Percentiles rank a stretch among this genome's conserved stretches.
Conservation (phyloP, 2,797 vertebrate species). For the Trachurus trachurus region DNA sequence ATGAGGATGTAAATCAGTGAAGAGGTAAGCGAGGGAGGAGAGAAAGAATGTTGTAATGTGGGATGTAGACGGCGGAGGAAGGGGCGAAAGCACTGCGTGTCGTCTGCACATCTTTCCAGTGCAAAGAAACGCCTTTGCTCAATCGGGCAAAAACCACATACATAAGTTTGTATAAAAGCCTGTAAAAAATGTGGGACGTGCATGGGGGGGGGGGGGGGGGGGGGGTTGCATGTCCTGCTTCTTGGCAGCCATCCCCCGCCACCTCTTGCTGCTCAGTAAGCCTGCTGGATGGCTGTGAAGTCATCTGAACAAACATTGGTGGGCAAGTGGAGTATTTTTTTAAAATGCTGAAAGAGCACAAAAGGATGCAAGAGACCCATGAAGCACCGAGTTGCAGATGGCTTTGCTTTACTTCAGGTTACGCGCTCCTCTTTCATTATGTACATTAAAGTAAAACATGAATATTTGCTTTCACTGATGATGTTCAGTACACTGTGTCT, state of each 20-base stretch:
- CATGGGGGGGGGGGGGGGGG: neutral
- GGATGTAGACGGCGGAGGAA: slow-evolving; percentile 47
- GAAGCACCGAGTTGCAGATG: slow-evolving; percentile 30
- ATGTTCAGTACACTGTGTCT: slow-evolving; percentile 34
- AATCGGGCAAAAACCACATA: slow-evolving; percentile 33
- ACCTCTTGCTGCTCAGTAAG: slow-evolving; percentile 32
- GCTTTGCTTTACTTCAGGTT: slow-evolving; percentile 50
- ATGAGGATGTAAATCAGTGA: slow-evolving; percentile 69
- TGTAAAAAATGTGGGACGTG: slow-evolving; percentile 54
- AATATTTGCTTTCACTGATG: slow-evolving; percentile 48
- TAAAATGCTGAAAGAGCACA: slow-evolving; percentile 49
- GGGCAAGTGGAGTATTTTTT: slow-evolving; percentile 55
- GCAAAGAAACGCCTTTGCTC: slow-evolving; percentile 42
- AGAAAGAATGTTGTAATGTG: slow-evolving; percentile 64
- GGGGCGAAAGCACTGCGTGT: slow-evolving; percentile 38
- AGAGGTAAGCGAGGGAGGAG: slow-evolving; percentile 33
- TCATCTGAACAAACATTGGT: slow-evolving; percentile 57
- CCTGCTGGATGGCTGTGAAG: slow-evolving; percentile 41
- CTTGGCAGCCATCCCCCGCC: slow-evolving; percentile 32
- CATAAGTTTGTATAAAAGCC: slow-evolving; percentile 58
- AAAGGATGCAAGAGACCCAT: slow-evolving; percentile 41
- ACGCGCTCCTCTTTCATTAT: slow-evolving; percentile 34
- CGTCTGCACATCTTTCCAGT: slow-evolving; percentile 57
- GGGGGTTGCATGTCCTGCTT: slow-evolving; percentile 39
- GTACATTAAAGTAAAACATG: slow-evolving; percentile 33